Evolutionary conservation across 2,113 vertebrate genomes (phyloP).

Genomic region (Oreotrochilus melanogaster): DNA sequence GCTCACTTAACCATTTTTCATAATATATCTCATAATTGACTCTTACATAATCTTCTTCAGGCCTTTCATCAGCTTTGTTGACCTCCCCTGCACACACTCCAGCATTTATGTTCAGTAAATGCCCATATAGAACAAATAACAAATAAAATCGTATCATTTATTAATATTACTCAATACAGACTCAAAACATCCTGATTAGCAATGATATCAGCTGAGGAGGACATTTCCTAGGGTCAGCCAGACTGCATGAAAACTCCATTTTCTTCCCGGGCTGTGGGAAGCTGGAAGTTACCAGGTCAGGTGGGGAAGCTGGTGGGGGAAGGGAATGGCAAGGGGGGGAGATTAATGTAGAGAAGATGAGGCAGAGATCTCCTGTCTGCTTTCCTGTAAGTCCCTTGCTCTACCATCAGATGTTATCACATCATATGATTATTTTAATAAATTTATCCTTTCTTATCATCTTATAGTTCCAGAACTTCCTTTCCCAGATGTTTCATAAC

Average conservation of each 20-base stretch:
- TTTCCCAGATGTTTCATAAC: not conserved
- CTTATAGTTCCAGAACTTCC: not conserved
- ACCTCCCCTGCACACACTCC: too few relatives aligned
- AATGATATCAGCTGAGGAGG: not conserved
- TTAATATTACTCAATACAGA: not conserved
- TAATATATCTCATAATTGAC: too few relatives aligned
- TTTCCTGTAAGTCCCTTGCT: not conserved
- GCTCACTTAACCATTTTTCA: too few relatives aligned
- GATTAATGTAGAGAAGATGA: not conserved
- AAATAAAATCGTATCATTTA: not conserved
- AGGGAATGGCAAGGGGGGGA: not conserved
- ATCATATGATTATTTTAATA: not conserved
- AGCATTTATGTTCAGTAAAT: not conserved
- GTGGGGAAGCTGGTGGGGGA: not conserved
- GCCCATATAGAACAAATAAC: not conserved
- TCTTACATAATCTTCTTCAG: too few relatives aligned
- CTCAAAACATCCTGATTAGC: not conserved
- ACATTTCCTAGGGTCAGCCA: not conserved
- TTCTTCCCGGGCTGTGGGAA: not conserved
- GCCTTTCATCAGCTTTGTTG: too few relatives aligned
- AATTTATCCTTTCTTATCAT: not conserved
- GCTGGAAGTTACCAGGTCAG: not conserved
- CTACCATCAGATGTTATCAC: not conserved
- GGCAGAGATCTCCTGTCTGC: not conserved
- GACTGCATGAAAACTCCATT: not conserved